Percentiles rank a stretch among this genome's conserved stretches.
Evolutionary conservation across 2,113 vertebrate species (phyloP).

Genomic region (Chloropsis hardwickii): DNA sequence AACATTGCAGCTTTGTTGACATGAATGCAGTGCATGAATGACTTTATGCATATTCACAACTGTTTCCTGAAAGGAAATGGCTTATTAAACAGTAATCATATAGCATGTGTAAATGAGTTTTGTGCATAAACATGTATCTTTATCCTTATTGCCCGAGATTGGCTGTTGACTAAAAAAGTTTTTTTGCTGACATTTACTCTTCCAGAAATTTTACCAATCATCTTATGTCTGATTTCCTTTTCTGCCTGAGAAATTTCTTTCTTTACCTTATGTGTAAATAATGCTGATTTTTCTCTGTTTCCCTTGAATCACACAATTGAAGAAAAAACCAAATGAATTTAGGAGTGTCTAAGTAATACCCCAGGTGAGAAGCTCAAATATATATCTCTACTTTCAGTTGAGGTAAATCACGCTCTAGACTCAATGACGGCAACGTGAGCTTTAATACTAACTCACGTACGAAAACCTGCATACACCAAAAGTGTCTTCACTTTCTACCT

Average conservation of each 20-base stretch:
- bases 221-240: neutral
- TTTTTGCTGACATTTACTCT: neutral
- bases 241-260: neutral
- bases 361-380: neutral
- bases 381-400: neutral
- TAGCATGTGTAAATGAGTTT: neutral
- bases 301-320: neutral
- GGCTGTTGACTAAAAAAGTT: neutral
- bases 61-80: conserved; percentile 6
- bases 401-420: neutral
- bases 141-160: neutral
- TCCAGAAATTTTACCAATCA: neutral
- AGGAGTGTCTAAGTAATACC: neutral
- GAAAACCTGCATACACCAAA: neutral
- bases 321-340: neutral
- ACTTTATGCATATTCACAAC: conserved; percentile 35
- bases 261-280: neutral
- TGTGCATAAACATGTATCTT: neutral
- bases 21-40: neutral
- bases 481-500: neutral
- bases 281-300: neutral
- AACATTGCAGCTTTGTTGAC: neutral
- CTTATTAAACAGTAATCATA: conserved; percentile 33
- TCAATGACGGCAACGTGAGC: neutral
- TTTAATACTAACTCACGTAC: accelerated